Conservation (phyloP, 2,113 vertebrate genomes). For the Mobula birostris region DNA sequence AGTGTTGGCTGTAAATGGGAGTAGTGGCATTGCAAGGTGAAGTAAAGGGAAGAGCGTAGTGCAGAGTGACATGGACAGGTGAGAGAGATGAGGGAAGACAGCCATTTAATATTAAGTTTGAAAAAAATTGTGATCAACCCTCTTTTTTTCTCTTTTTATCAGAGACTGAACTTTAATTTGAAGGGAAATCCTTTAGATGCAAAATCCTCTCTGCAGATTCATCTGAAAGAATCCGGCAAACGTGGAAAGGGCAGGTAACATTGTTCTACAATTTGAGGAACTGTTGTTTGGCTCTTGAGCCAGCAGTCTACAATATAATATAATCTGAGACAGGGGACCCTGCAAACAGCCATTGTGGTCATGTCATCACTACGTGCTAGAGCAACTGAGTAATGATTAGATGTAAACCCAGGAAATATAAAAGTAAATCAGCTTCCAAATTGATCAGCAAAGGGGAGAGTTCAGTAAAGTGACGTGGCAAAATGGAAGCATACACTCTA, state of each 20-base stretch:
- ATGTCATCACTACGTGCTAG: not conserved
- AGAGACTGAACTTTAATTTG: conserved; percentile 1
- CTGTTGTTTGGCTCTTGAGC: not conserved
- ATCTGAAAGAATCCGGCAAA: not conserved
- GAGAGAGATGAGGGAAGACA: not conserved
- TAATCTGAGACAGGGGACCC: too few relatives aligned
- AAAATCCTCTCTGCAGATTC: conserved; percentile 13
- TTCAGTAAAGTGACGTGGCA: too few relatives aligned
- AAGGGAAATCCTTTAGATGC: not conserved
- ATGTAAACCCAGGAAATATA: not conserved
- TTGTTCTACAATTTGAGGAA: not conserved
- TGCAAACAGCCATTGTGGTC: too few relatives aligned
- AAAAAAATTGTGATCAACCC: not conserved
- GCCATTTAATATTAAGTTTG: too few relatives aligned
- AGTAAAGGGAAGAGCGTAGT: not conserved
- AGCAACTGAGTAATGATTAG: not conserved
- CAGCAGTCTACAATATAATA: not conserved
- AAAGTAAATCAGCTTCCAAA: not conserved
- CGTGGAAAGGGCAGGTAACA: conserved; percentile 27
- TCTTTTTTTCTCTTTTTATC: not conserved
- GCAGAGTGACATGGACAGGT: not conserved
- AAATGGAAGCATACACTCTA: not conserved
- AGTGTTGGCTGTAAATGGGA: not conserved
- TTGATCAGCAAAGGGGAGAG: not conserved
- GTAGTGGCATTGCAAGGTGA: not conserved